phyloP scores from a whole-genome alignment of 2,113 vertebrate species.

The Xenus cinereus region DNA sequence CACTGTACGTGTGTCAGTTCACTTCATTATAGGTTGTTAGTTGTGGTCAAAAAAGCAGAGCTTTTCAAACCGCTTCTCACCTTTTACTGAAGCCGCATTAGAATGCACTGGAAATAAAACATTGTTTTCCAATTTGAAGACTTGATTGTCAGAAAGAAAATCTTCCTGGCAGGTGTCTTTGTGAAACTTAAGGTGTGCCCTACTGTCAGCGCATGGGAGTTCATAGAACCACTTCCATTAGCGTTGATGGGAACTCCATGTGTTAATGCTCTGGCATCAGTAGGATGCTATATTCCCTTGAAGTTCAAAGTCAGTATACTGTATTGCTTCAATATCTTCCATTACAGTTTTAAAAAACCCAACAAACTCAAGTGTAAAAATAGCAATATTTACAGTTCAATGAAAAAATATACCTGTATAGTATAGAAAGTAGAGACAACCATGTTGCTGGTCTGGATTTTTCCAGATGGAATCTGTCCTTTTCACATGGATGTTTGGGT shows the following conservation, averaged over 20 bases:
- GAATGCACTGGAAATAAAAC: conserved; percentile 11
- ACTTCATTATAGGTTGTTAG: neutral
- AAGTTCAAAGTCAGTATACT: neutral
- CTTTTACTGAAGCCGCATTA: conserved; percentile 26
- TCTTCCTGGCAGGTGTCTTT: neutral
- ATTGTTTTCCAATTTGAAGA: conserved; percentile 5
- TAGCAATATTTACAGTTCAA: conserved; percentile 51
- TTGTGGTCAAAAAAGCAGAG: neutral
- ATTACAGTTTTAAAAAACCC: neutral
- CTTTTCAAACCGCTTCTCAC: neutral
- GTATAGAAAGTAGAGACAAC: conserved; percentile 46
- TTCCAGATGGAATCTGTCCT: conserved; percentile 24
- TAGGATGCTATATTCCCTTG: neutral
- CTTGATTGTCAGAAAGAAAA: neutral
- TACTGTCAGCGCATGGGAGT: neutral
- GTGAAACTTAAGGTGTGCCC: neutral
- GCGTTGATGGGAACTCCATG: neutral
- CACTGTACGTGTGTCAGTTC: neutral
- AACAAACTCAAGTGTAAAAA: conserved; percentile 39
- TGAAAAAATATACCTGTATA: conserved; percentile 40
- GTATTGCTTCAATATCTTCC: conserved; percentile 18
- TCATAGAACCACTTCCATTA: neutral
- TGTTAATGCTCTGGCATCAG: neutral
- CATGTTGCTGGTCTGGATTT: conserved; percentile 30
- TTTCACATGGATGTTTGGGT: neutral